Evolutionary conservation across 2,113 vertebrate species (phyloP).

Genomic region (Myrmecobius fasciatus): DNA sequence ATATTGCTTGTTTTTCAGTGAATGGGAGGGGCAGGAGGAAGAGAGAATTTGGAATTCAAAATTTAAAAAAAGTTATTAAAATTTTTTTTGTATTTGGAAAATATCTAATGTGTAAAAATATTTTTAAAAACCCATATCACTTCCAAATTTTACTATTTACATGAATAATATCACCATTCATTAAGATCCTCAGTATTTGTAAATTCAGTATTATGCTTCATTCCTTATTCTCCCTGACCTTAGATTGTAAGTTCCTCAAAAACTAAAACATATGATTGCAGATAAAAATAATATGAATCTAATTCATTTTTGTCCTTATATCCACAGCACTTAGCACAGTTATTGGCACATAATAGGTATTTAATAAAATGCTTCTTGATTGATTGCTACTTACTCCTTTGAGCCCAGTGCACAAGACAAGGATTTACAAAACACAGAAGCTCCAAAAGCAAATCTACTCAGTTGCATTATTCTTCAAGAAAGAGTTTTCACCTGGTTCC

Average conservation of each 20-base stretch:
- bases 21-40: neutral
- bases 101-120: neutral
- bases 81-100: neutral
- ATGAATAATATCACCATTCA: neutral
- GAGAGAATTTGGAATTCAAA: neutral
- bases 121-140: neutral
- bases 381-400: neutral
- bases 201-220: neutral
- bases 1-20: neutral
- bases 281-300: neutral
- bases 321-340: neutral
- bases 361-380: neutral
- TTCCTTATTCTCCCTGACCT: neutral
- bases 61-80: neutral
- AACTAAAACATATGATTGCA: neutral
- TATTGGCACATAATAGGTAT: neutral
- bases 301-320: neutral
- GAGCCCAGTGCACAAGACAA: neutral
- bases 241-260: neutral
- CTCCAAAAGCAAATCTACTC: neutral
- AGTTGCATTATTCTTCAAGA: neutral
- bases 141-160: neutral
- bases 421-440: neutral
- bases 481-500: neutral
- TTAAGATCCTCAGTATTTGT: neutral